phyloP scores from a whole-genome alignment of 2,888 invertebrate species.

The Stegophylla sp. region DNA sequence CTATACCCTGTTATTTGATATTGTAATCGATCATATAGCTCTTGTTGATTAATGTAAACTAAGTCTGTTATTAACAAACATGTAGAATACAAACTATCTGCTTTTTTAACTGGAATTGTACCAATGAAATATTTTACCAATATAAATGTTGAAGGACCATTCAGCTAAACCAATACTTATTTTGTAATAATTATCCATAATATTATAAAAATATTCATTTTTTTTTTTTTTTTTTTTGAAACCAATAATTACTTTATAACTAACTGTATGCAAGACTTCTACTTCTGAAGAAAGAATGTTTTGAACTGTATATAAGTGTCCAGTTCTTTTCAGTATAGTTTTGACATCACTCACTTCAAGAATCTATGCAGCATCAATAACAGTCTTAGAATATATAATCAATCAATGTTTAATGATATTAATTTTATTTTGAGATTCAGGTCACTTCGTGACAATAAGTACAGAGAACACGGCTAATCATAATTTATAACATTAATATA shows the following conservation, averaged over 20 bases:
- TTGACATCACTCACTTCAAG: constrained; percentile 30
- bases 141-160: constrained; percentile 31
- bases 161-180: constrained; percentile 30
- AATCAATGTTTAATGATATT: too few species aligned
- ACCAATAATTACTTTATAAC: constrained; percentile 20
- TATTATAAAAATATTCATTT: background rate
- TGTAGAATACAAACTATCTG: constrained; percentile 17
- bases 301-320: constrained; percentile 14
- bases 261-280: constrained; percentile 25
- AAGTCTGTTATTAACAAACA: constrained; percentile 39
- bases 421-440: too few species aligned
- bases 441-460: too few species aligned
- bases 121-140: constrained; percentile 40
- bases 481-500: too few species aligned
- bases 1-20: constrained; percentile 1
- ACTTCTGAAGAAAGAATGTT: constrained; percentile 34
- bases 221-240: too few species aligned
- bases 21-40: constrained; percentile 9
- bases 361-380: background rate
- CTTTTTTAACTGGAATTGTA: background rate
- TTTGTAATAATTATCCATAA: too few species aligned
- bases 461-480: too few species aligned
- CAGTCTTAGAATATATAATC: too few species aligned
- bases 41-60: constrained; percentile 46
- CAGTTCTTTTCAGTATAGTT: background rate